Percentiles rank a stretch among this genome's conserved stretches.
phyloP scores from a whole-genome alignment of 2,113 vertebrate species.

The Perca schrenkii region DNA sequence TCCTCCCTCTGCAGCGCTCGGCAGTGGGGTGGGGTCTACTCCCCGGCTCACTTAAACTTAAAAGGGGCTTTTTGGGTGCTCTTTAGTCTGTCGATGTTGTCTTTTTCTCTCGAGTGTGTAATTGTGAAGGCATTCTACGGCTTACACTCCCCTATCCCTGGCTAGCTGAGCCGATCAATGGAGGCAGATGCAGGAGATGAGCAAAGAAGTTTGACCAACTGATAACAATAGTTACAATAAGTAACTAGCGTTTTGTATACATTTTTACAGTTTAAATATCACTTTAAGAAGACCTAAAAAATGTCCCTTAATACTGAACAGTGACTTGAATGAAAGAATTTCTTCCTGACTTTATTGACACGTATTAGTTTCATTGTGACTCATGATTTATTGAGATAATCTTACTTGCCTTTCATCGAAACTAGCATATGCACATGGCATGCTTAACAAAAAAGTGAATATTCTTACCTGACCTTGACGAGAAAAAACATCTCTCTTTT shows the following conservation, averaged over 20 bases:
- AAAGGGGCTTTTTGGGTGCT: constrained; percentile 36
- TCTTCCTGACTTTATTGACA: neutral
- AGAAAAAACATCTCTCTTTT: neutral
- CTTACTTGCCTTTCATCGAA: neutral
- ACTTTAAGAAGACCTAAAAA: neutral
- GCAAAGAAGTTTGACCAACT: constrained; percentile 1
- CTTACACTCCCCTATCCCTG: constrained; percentile 12
- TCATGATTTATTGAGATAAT: neutral
- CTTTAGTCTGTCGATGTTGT: constrained; percentile 54
- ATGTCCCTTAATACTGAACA: neutral
- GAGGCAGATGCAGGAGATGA: constrained; percentile 29
- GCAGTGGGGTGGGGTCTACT: constrained; percentile 33
- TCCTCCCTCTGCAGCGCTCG: constrained; percentile 18
- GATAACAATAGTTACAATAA: constrained; percentile 4
- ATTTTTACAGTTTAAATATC: neutral
- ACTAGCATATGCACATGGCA: too few relatives aligned
- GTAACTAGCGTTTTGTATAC: neutral
- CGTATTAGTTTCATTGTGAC: neutral
- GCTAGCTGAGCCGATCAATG: constrained; percentile 13
- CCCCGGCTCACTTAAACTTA: constrained; percentile 48
- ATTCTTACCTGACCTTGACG: constrained; percentile 20
- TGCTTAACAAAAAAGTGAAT: neutral
- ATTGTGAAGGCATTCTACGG: constrained; percentile 40
- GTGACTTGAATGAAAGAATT: neutral
- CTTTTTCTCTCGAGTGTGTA: constrained; percentile 63